Conservation (phyloP, 1,140 invertebrate species). For the Ladona fulva region DNA sequence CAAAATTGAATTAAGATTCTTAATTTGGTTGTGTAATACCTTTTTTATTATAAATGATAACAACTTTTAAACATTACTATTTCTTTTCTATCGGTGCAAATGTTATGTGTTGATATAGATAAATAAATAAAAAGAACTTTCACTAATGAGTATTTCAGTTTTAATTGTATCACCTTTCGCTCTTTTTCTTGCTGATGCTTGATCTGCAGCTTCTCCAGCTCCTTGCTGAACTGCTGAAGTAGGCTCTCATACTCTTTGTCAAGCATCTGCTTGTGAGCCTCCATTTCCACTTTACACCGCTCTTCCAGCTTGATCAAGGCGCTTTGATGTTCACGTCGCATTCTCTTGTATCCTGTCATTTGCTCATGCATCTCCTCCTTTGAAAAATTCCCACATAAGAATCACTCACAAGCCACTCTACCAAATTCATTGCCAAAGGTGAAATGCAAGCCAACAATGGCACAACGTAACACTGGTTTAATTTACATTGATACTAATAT, state of each 20-base stretch:
- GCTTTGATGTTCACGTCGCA: conserved; percentile 94
- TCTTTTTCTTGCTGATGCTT: conserved; percentile 88
- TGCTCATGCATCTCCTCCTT: conserved; percentile 96
- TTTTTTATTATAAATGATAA: too few species aligned
- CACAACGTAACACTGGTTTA: too few species aligned
- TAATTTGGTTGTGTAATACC: too few species aligned
- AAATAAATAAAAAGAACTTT: too few species aligned
- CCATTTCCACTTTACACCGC: conserved; percentile 89
- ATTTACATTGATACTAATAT: too few species aligned
- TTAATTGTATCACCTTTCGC: too few species aligned
- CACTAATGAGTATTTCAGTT: too few species aligned
- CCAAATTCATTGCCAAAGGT: background rate
- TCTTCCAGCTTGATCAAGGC: conserved; percentile 83
- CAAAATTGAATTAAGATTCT: too few species aligned
- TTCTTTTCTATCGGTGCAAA: too few species aligned
- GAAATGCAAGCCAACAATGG: too few species aligned
- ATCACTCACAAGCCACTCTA: background rate
- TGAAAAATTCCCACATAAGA: background rate
- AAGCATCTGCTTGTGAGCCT: conserved; percentile 85
- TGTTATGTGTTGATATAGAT: too few species aligned
- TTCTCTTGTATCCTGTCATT: conserved; percentile 97
- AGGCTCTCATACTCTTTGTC: conserved; percentile 95
- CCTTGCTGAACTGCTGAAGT: conserved; percentile 81
- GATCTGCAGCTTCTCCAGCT: conserved; percentile 80
- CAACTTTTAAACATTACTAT: too few species aligned